Evolutionary conservation across 2,113 vertebrate species (phyloP).

Genomic region (Upupa epops): DNA sequence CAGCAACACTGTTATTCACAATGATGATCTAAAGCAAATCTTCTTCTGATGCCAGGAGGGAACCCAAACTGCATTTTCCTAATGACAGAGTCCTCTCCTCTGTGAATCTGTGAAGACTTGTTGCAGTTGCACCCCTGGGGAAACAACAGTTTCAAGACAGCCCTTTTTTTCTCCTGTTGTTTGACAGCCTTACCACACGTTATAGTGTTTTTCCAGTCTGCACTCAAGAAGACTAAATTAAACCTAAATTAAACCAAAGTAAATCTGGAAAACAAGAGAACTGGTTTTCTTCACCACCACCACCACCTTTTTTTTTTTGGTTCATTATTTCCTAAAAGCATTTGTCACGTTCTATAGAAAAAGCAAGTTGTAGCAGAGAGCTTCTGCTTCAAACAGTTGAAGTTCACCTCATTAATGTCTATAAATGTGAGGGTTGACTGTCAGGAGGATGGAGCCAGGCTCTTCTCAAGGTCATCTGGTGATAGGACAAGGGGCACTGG

Average conservation of each 20-base stretch:
- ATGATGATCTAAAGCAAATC: not conserved
- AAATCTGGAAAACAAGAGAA: not conserved
- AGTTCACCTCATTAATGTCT: no score
- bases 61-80: not conserved
- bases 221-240: not conserved
- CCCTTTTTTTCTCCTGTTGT: not conserved
- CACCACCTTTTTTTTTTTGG: not conserved
- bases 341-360: not conserved
- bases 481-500: no score
- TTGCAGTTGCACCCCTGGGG: not conserved
- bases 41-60: not conserved
- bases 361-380: not conserved
- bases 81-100: not conserved
- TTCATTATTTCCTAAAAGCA: not conserved
- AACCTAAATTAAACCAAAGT: conserved; percentile 1
- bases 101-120: not conserved
- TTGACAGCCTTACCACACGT: not conserved
- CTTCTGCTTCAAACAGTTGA: not conserved
- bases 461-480: no score
- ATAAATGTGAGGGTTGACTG: no score
- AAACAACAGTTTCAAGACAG: not conserved
- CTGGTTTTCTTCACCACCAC: not conserved
- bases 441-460: no score
- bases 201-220: not conserved
- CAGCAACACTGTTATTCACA: not conserved